These are phyloP conservation scores for Pogonocichla stellata DNA, from an alignment of 2,113 vertebrate genomes.

Conservation along the genomic window DNA sequence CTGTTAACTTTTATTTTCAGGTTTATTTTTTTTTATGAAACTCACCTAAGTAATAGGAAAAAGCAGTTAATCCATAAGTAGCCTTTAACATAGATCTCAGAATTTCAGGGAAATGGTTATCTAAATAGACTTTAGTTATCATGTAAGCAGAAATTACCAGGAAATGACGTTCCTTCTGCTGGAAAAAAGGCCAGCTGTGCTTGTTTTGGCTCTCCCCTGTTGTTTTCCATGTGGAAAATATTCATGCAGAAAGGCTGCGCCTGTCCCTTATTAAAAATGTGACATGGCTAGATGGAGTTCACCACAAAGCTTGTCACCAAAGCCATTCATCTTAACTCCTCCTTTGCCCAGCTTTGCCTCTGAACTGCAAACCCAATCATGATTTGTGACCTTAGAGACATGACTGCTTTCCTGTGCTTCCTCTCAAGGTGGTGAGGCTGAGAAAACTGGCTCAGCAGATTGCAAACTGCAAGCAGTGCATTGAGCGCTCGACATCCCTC, in stretches of 20 bases:
- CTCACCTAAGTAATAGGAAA: neutral
- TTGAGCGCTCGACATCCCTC: constrained; percentile 93
- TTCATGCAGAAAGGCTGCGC: constrained; percentile 49
- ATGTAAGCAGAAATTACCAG: constrained; percentile 68
- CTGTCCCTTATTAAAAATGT: constrained; percentile 53
- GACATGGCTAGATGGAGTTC: constrained; percentile 13
- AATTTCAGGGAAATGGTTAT: constrained; percentile 63
- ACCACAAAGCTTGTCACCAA: neutral
- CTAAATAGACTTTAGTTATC: constrained; percentile 74
- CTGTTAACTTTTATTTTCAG: neutral
- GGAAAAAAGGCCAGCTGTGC: constrained; percentile 77
- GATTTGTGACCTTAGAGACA: constrained; percentile 7
- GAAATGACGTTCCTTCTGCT: constrained; percentile 69
- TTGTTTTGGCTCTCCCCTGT: constrained; percentile 72
- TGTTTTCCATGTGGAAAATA: constrained; percentile 71
- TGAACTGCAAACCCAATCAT: neutral
- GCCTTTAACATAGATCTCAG: constrained; percentile 38
- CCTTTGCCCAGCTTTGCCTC: neutral
- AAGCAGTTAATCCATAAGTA: neutral
- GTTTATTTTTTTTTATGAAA: constrained; percentile 40
- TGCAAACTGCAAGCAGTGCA: constrained; percentile 94
- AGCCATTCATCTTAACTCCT: constrained; percentile 6
- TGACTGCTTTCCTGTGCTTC: constrained; percentile 40
- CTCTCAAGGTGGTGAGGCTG: constrained; percentile 85
- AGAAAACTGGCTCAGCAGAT: constrained; percentile 97